Percentiles rank a stretch among this genome's conserved stretches.
phyloP scores from a whole-genome alignment of 2,113 vertebrate species.

The Gavialis gangeticus region DNA sequence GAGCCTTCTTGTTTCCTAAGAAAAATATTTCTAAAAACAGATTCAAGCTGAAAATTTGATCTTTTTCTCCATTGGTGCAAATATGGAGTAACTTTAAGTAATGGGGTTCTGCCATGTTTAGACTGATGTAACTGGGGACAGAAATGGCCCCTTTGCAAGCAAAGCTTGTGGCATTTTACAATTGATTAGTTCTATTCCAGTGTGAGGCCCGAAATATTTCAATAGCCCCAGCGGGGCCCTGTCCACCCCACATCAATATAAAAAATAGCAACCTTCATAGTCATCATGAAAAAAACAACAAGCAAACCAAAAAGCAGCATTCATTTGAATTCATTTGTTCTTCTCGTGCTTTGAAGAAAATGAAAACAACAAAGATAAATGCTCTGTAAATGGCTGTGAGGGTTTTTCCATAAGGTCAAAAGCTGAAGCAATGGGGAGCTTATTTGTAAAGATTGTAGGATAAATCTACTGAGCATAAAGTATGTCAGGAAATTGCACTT shows the following conservation, averaged over 20 bases:
- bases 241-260: conserved; percentile 2
- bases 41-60: neutral
- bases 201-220: neutral
- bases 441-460: conserved; percentile 24
- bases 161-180: neutral
- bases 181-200: neutral
- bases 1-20: neutral
- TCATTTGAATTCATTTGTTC: conserved; percentile 45
- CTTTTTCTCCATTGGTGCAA: neutral
- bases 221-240: neutral
- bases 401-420: neutral
- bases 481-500: conserved; percentile 38
- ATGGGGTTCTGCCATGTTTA: neutral
- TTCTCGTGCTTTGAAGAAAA: conserved; percentile 12
- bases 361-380: conserved; percentile 39
- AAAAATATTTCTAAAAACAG: neutral
- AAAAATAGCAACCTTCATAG: neutral
- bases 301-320: neutral
- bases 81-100: neutral
- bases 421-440: neutral
- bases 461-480: conserved; percentile 40
- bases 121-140: neutral
- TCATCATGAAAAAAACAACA: conserved; percentile 16
- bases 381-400: conserved; percentile 5
- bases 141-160: neutral